phyloP scores from a whole-genome alignment of 2,113 vertebrate genomes.

The Apeltes quadracus region DNA sequence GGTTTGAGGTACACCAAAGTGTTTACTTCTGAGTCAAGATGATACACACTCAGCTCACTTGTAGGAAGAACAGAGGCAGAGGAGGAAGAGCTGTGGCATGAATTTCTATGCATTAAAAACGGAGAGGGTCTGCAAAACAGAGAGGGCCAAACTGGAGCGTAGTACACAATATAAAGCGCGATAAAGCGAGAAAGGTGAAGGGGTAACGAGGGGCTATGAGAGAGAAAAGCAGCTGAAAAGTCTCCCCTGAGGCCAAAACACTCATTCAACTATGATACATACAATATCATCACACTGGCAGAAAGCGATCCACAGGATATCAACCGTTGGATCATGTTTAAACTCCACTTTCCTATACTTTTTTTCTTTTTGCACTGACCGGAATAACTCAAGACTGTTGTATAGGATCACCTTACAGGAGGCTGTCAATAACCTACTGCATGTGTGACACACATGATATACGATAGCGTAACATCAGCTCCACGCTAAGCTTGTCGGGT shows the following conservation, averaged over 20 bases:
- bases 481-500: constrained; percentile 52
- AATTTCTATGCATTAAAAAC: constrained; percentile 26
- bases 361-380: constrained; percentile 48
- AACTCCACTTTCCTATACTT: constrained; percentile 57
- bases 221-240: constrained; percentile 47
- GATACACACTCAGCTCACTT: constrained; percentile 16
- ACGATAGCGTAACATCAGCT: constrained; percentile 68
- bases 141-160: constrained; percentile 28
- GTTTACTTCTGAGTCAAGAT: constrained; percentile 15
- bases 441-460: constrained; percentile 62
- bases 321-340: constrained; percentile 54
- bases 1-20: constrained; percentile 42
- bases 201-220: constrained; percentile 22
- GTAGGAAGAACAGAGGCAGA: constrained; percentile 2
- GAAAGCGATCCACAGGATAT: constrained; percentile 44
- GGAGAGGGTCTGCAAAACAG: background rate
- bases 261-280: constrained; percentile 52
- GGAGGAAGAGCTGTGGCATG: constrained; percentile 1
- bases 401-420: constrained; percentile 62
- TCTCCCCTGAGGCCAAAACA: constrained; percentile 59
- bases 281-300: constrained; percentile 51
- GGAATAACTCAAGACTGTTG: constrained; percentile 49
- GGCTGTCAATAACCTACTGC: constrained; percentile 63
- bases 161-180: constrained; percentile 55
- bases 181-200: constrained; percentile 52